phyloP scores from a whole-genome alignment of 2,797 vertebrate species.

The Rhinoraja longicauda region DNA sequence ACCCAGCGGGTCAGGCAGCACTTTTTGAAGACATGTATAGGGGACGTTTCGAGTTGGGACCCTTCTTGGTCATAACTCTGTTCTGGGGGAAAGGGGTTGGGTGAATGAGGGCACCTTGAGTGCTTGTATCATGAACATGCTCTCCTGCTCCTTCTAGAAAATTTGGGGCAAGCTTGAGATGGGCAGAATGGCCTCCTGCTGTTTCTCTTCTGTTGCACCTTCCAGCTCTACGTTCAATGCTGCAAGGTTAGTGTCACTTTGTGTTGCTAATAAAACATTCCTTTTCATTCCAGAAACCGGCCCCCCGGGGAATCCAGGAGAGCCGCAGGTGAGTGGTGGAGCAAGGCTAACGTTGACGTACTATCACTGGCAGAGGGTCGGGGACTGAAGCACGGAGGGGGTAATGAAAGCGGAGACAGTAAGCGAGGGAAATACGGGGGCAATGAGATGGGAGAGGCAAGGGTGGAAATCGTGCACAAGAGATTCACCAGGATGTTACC shows the following conservation, averaged over 20 bases:
- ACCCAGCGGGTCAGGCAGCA: no score
- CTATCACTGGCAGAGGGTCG: background rate
- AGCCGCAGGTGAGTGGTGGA: background rate
- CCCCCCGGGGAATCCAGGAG: background rate
- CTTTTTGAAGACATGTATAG: no score
- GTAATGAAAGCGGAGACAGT: no score
- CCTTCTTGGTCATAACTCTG: no score
- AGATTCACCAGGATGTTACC: no score
- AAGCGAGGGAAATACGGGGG: background rate
- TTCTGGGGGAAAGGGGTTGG: no score
- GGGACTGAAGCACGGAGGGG: background rate
- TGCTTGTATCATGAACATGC: no score
- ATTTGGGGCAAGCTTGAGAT: no score
- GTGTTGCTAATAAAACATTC: background rate
- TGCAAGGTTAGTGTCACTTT: background rate
- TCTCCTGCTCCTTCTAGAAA: no score
- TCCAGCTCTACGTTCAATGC: background rate
- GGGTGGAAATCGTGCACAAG: background rate
- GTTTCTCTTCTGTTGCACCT: background rate
- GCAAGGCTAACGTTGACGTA: background rate
- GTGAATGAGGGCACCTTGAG: no score
- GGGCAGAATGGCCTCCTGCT: background rate
- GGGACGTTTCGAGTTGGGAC: no score
- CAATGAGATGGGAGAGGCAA: no score
- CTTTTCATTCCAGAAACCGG: background rate